These are phyloP conservation scores for Athene cunicularia DNA, from an alignment of 2,113 vertebrate genomes.

Conservation along the genomic window DNA sequence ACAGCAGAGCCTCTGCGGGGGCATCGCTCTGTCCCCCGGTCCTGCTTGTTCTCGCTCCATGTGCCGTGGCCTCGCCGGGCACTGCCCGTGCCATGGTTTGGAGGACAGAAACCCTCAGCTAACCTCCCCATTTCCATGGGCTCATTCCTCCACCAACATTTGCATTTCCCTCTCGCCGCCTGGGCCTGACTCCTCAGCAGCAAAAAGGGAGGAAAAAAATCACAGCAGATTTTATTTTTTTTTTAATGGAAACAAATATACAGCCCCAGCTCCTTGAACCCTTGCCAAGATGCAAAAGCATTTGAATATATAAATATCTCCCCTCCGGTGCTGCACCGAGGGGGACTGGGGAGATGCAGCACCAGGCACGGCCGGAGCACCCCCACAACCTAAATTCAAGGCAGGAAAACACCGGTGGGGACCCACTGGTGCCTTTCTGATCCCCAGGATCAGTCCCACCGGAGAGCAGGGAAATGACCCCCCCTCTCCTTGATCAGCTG, in stretches of 20 bases:
- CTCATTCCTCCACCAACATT: not conserved
- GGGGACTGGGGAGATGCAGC: not conserved
- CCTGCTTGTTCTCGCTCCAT: not conserved
- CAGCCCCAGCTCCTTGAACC: slow-evolving; percentile 49
- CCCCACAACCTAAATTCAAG: not conserved
- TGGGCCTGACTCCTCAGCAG: not conserved
- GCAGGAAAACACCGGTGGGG: not conserved
- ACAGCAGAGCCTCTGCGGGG: not conserved
- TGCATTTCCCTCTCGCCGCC: not conserved
- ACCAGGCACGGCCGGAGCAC: not conserved
- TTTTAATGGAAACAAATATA: not conserved
- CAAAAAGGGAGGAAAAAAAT: not conserved
- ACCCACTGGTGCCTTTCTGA: not conserved
- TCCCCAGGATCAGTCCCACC: not conserved
- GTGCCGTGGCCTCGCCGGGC: not conserved
- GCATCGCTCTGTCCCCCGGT: fast-evolving
- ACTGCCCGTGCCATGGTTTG: fast-evolving
- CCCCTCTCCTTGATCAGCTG: not conserved
- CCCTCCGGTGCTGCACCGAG: fast-evolving
- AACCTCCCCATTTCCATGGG: fast-evolving
- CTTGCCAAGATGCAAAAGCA: not conserved
- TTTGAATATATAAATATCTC: slow-evolving; percentile 41
- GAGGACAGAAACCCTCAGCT: not conserved
- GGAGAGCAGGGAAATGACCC: not conserved
- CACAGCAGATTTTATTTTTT: not conserved